Base-by-base conservation (phyloP, 2,888 invertebrate genomes). In the Smittia aterrima region DNA sequence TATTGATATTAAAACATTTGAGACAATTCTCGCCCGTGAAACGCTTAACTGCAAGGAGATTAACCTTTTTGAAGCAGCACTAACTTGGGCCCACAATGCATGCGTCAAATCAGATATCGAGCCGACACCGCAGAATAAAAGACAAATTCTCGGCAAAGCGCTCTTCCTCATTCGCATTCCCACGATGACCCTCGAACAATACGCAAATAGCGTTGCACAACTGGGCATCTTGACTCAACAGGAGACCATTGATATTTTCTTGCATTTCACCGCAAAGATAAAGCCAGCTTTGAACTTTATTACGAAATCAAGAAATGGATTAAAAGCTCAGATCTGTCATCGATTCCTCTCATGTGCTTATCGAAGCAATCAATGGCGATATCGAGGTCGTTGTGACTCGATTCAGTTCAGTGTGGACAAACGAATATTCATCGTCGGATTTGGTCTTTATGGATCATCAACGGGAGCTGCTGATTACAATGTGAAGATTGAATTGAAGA, bases 341-440 rank as follows among this genome's bases (percentile, higher is more conserved):
- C 87, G 97, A 81, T 98, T 98, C 82, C 95, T 96, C 83, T 96
- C 96, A 9, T 96, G 96, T 79, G 97, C 97, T 2, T 70, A 70
- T 24, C 41, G 97, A 78, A 95, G 95, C 79, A 98, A 97, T 81
- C 97, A 98, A 82, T 98, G 98, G 97, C 89, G 97, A 74, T 98
- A 98, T 82, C 87, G 98, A 78, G 97, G 97, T 0, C 88, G 97
- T 73, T 96, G 96, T 81, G 98, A 98, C 82, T 95, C 95, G 75
- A 97, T 98, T 81, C 96, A 97, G 81, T 98, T 98, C 84, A 94
- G 93, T 77, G 96, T 96, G 0, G 97, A 98, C 83, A 91, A 94
- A 76, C 88, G 97, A 78, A 95, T 98, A 80, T 98, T 97, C 81
- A 92, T 98, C 71, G 95, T 96, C 71, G 97, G 97, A 58, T 95